phyloP scores from a whole-genome alignment of 1,140 invertebrate genomes.

The Diorhabda sublineata region DNA sequence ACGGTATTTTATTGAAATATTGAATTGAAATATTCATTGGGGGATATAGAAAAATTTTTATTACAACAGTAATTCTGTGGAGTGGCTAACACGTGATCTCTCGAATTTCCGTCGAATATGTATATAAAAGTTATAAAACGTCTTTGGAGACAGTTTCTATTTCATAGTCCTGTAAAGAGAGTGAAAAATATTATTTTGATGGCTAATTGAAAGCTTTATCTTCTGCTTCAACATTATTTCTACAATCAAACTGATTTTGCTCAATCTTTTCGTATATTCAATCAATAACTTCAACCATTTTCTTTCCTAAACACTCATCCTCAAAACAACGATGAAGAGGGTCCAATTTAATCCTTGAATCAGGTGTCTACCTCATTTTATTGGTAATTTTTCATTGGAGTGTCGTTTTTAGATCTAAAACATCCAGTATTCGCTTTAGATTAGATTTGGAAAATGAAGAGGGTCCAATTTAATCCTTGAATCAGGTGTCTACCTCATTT shows the following conservation, averaged over 20 bases:
- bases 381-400: too few relatives aligned
- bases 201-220: too few relatives aligned
- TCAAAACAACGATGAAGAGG: neutral
- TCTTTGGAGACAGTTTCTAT: neutral
- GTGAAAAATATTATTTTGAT: too few relatives aligned
- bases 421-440: too few relatives aligned
- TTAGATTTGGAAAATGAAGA: too few relatives aligned
- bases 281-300: neutral
- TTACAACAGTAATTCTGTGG: constrained; percentile 2
- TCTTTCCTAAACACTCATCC: neutral
- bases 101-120: neutral
- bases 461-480: too few relatives aligned
- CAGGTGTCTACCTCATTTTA: too few relatives aligned
- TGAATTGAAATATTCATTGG: neutral
- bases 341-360: too few relatives aligned
- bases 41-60: neutral
- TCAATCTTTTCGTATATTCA: neutral
- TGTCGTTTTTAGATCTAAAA: too few relatives aligned
- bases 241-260: too few relatives aligned
- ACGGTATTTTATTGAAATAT: neutral
- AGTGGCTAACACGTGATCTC: constrained; percentile 1
- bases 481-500: too few relatives aligned
- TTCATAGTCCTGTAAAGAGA: neutral
- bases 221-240: too few relatives aligned
- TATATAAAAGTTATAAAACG: neutral